A percentile compares a stretch with the other conserved stretches of the same genome.
These are phyloP conservation scores for Apteryx owenii DNA, from an alignment of 2,113 vertebrate genomes.

Conservation along the genomic window DNA sequence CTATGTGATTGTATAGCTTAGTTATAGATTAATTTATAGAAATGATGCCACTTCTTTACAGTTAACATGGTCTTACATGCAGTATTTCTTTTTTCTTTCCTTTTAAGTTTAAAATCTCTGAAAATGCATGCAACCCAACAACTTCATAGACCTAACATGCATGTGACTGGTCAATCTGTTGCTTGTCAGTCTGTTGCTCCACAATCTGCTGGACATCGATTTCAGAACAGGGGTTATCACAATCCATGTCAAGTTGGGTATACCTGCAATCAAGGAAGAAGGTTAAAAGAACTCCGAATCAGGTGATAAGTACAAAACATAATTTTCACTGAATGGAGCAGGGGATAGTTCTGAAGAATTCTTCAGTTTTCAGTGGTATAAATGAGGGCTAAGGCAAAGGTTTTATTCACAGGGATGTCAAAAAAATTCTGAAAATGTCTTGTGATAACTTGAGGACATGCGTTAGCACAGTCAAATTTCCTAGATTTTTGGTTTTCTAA, in stretches of 20 bases:
- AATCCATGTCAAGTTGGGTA: constrained; percentile 49
- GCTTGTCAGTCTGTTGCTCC: background rate
- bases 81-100: background rate
- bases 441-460: background rate
- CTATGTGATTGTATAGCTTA: background rate
- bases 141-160: background rate
- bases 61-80: background rate
- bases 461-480: background rate
- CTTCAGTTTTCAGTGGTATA: background rate
- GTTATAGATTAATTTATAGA: background rate
- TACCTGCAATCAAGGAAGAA: constrained; percentile 76
- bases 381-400: background rate
- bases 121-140: constrained; percentile 13
- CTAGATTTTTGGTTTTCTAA: background rate
- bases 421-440: background rate
- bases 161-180: background rate
- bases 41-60: background rate
- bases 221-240: background rate
- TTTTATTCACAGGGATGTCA: background rate
- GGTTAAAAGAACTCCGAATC: constrained; percentile 81
- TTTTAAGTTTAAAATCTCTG: constrained; percentile 43
- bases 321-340: background rate
- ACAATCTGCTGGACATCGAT: background rate
- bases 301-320: constrained; percentile 68
- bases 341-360: background rate